phyloP scores from a whole-genome alignment of 2,888 invertebrate species.

The Spisula subtruncata region DNA sequence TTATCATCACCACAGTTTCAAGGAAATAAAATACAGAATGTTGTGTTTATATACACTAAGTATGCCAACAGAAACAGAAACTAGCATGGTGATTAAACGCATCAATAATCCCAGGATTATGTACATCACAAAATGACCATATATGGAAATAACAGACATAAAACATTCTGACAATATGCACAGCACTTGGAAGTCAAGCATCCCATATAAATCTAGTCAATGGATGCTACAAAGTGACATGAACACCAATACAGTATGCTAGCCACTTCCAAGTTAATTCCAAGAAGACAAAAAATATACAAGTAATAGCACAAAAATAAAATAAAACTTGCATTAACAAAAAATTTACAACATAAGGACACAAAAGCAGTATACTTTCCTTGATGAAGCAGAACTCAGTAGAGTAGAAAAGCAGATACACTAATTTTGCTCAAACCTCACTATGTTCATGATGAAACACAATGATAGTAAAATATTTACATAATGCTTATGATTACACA shows the following conservation, averaged over 20 bases:
- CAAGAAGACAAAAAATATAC: not conserved
- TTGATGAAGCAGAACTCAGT: not conserved
- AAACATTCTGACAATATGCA: too few relatives aligned
- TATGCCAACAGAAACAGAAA: not conserved
- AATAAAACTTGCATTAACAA: not conserved
- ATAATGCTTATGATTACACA: not conserved
- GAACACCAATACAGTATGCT: too few relatives aligned
- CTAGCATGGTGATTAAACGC: too few relatives aligned
- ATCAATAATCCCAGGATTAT: too few relatives aligned
- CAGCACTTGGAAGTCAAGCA: too few relatives aligned
- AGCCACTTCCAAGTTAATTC: not conserved
- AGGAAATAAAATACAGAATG: not conserved
- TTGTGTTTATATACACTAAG: too few relatives aligned
- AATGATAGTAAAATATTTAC: not conserved
- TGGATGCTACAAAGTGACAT: too few relatives aligned
- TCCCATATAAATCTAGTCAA: too few relatives aligned
- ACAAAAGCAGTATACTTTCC: not conserved
- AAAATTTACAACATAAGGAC: not conserved
- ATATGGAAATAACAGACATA: too few relatives aligned
- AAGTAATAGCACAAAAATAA: not conserved
- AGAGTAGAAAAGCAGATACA: not conserved
- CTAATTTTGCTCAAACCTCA: conserved; percentile 1
- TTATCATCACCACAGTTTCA: not conserved
- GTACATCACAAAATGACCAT: too few relatives aligned
- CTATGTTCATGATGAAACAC: not conserved